phyloP scores from a whole-genome alignment of 2,113 vertebrate genomes.

The pig (Sus scrofa) region T2T-Sscrofa CM000827.6:36902501-36903000 shows the following conservation, averaged over 20 bases:
- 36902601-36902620: accelerated
- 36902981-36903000: no score
- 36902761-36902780: not conserved
- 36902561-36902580: not conserved
- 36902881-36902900: no score
- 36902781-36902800: no score
- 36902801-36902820: no score
- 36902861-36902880: no score
- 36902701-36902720: not conserved
- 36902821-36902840: no score
- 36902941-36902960: no score
- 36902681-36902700: not conserved
- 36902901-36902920: no score
- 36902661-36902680: not conserved
- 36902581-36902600: not conserved
- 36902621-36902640: not conserved
- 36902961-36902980: no score
- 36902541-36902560: not conserved
- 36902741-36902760: not conserved
- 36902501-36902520: not conserved
- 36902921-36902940: no score
- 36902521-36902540: not conserved
- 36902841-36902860: no score
- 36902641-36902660: not conserved
- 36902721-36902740: not conserved